These are phyloP conservation scores for Epinotia brunnichana DNA, from an alignment of 2,888 invertebrate genomes.

Conservation along the genomic window DNA sequence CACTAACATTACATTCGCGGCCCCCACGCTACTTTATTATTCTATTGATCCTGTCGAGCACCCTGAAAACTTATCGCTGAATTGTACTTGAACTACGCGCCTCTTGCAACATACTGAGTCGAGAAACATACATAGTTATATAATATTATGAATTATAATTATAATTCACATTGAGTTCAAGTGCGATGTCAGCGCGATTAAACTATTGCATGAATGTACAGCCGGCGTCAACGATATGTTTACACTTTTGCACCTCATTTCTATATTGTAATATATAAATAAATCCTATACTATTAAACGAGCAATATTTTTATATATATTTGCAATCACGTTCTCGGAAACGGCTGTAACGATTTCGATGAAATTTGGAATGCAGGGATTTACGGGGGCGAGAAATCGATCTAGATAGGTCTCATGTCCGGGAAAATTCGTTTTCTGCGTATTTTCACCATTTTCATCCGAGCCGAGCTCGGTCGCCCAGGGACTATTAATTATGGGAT, in stretches of 20 bases:
- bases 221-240: no score
- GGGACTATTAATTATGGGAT: no score
- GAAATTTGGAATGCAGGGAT: no score
- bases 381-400: no score
- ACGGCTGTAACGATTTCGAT: no score
- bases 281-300: no score
- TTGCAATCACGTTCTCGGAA: not conserved
- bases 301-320: not conserved
- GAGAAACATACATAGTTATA: not conserved
- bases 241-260: no score
- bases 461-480: no score
- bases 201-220: constrained; percentile 9
- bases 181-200: constrained; percentile 20
- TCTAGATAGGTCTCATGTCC: no score
- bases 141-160: not conserved
- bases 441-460: no score
- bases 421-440: no score
- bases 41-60: constrained; percentile 6
- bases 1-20: constrained; percentile 16
- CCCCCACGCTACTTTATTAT: not conserved
- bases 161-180: constrained; percentile 9
- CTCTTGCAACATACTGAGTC: not conserved
- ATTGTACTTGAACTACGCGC: constrained; percentile 28
- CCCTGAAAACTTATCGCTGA: constrained; percentile 20
- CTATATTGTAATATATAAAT: no score